A percentile compares a stretch with the other conserved stretches of the same genome.
Conservation (phyloP, 2,797 vertebrate genomes). For the Hipposideros larvatus region DNA sequence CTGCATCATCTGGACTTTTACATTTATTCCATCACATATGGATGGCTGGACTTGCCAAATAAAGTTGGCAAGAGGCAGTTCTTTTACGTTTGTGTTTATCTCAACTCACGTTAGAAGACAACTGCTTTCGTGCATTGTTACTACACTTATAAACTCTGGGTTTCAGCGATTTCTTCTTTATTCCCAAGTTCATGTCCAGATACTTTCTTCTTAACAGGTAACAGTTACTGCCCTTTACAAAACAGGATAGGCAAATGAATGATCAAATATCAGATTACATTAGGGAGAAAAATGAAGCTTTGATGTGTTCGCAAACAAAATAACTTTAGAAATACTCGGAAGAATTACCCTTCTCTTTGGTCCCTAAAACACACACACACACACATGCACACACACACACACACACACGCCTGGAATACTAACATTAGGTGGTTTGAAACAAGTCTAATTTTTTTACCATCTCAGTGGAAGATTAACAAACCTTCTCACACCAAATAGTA, state of each 20-base stretch:
- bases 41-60: constrained; percentile 59
- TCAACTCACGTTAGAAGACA: constrained; percentile 13
- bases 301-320: not conserved
- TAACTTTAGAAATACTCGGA: not conserved
- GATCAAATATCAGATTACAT: not conserved
- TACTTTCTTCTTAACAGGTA: constrained; percentile 7
- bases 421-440: not conserved
- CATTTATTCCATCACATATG: constrained; percentile 22
- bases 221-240: not conserved
- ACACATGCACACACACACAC: not conserved
- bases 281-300: not conserved
- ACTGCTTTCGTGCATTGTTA: not conserved
- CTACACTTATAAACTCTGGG: not conserved
- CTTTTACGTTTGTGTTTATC: constrained; percentile 65
- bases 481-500: not conserved
- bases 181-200: not conserved
- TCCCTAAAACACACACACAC: not conserved
- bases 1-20: constrained; percentile 65
- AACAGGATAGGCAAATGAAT: not conserved
- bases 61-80: constrained; percentile 52
- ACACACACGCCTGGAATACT: not conserved
- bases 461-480: not conserved
- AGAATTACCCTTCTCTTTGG: not conserved
- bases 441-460: not conserved
- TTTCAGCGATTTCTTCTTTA: constrained; percentile 47